Evolutionary conservation across 2,113 vertebrate genomes (phyloP).

Genomic region (Fregetta grallaria): DNA sequence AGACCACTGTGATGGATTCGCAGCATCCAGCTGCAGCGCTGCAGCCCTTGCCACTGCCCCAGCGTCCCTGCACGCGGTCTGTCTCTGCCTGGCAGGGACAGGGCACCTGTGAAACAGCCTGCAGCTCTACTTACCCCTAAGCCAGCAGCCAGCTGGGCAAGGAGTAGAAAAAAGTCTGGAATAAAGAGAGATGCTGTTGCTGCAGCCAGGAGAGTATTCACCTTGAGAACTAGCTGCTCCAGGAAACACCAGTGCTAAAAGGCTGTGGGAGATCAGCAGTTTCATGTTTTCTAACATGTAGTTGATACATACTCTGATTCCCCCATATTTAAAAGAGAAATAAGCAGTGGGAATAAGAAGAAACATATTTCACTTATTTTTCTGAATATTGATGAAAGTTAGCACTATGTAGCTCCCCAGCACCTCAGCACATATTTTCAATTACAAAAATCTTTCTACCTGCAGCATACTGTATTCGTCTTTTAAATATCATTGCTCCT

Average conservation of each 20-base stretch:
- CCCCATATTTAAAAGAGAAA: neutral
- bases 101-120: neutral
- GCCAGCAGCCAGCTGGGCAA: neutral
- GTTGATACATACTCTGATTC: neutral
- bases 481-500: neutral
- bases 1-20: neutral
- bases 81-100: neutral
- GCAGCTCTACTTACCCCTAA: neutral
- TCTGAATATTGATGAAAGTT: neutral
- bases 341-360: neutral
- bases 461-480: neutral
- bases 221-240: neutral
- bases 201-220: neutral
- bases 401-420: neutral
- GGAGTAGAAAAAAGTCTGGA: neutral
- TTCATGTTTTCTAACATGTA: neutral
- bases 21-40: neutral
- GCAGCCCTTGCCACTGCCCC: neutral
- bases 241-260: neutral
- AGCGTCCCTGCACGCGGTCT: accelerated
- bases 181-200: neutral
- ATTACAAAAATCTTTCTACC: neutral
- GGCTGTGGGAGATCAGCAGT: neutral
- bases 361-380: neutral
- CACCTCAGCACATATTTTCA: neutral